Evolutionary conservation across 2,888 invertebrate genomes (phyloP).

Genomic region (Diplolepis rosae): DNA sequence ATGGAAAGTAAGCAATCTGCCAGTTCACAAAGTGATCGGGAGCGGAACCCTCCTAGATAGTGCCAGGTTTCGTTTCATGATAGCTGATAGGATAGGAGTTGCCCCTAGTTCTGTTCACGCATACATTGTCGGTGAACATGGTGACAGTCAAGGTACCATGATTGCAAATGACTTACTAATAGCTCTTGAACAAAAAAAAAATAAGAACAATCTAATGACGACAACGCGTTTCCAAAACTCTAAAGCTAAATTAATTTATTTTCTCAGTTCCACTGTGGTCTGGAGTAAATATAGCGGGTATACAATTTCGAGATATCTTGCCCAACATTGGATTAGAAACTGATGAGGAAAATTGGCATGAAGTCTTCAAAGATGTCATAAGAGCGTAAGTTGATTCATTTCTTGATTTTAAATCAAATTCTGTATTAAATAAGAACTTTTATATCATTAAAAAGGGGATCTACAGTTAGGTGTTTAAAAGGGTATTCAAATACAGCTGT

Average conservation of each 20-base stretch:
- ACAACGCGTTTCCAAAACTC: not conserved
- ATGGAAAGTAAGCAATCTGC: constrained; percentile 80
- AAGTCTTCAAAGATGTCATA: constrained; percentile 75
- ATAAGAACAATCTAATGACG: not conserved
- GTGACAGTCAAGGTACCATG: constrained; percentile 77
- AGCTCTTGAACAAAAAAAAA: not conserved
- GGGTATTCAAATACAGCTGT: constrained; percentile 77
- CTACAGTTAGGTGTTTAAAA: constrained; percentile 76
- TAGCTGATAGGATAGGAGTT: constrained; percentile 77
- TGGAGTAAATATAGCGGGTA: constrained; percentile 77
- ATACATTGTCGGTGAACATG: constrained; percentile 82
- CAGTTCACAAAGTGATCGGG: constrained; percentile 78
- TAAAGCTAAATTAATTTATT: not conserved
- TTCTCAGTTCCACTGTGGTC: constrained; percentile 77
- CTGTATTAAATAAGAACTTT: not conserved
- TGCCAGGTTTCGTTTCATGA: constrained; percentile 77
- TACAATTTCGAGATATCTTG: constrained; percentile 74
- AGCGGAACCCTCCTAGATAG: constrained; percentile 80
- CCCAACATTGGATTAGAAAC: constrained; percentile 73
- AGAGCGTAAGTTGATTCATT: constrained; percentile 58
- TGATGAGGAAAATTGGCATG: constrained; percentile 76
- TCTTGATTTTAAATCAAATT: not conserved
- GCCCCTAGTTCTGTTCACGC: constrained; percentile 77
- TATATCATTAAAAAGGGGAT: constrained; percentile 70
- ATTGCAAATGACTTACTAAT: not conserved